Conservation (phyloP, 2,797 vertebrate species). For the Otus scops region DNA sequence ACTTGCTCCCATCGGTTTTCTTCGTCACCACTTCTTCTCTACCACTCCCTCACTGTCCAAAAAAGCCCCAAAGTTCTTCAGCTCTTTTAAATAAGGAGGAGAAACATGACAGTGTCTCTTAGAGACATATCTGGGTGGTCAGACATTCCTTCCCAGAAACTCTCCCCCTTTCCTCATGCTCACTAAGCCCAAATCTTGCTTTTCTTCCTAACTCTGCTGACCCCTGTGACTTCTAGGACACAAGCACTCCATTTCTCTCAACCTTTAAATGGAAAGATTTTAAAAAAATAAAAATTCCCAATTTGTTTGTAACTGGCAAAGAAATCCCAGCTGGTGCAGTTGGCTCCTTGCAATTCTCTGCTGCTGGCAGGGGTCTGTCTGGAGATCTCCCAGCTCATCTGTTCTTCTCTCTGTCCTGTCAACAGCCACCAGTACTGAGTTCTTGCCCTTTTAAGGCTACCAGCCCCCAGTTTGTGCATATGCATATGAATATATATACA, state of each 20-base stretch:
- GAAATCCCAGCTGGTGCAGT: neutral
- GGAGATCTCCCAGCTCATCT: neutral
- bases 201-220: neutral
- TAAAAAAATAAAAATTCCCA: neutral
- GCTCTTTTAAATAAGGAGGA: neutral
- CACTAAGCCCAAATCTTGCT: neutral
- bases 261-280: neutral
- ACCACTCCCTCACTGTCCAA: neutral
- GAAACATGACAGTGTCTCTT: neutral
- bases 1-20: neutral
- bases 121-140: neutral
- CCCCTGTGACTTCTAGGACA: neutral
- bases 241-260: neutral
- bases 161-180: neutral
- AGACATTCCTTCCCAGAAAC: neutral
- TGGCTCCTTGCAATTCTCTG: fast-evolving
- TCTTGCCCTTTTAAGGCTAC: neutral
- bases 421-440: neutral
- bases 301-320: neutral
- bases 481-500: neutral
- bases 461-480: neutral
- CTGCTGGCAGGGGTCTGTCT: neutral
- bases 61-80: neutral
- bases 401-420: neutral
- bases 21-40: neutral